Evolutionary conservation across 1,140 invertebrate species (phyloP), one percentile per base, ranked within the genome.

Genomic region (Homarus americanus): DNA sequence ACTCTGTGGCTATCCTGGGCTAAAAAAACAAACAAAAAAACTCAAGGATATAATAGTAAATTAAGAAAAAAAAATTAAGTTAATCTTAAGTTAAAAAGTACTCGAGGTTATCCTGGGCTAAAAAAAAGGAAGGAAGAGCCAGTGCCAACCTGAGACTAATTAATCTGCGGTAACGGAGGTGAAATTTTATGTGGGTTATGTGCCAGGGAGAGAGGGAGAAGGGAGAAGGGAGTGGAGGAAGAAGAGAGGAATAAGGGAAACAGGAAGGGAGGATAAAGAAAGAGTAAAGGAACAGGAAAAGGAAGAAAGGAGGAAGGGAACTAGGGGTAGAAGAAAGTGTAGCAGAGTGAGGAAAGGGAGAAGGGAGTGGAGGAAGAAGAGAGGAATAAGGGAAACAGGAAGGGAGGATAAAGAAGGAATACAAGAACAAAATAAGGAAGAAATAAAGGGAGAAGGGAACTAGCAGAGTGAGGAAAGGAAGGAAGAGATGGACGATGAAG

Each of bases 121-220:
- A 34, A 10, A 53, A n/a, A 80, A 41, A 41, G 78, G 44, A 80
- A 41, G 78, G 78, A 38, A n/a, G 32, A 53, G 28, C 78, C 41
- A 80, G 78, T 53, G 44, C 44, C 78, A 80, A 80, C 41, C 28
- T 53, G 78, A 34, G 78, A 53, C 41, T 80, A 80, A 78, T 78
- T 78, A 78, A 80, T 80, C 78, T 49, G 78, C 9, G 41, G 41
- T n/a, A 80, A 80, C 78, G 15, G 78, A 80, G 53, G 24, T 40
- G 41, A 80, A 80, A 80, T 80, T 80, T 80, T 80, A 49, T 34
- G 28, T 32, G 44, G 78, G 78, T 53, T 58, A 20, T 20, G 53
- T 58, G 12, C 20, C 53, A 32, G n/a, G 20, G 0, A 32, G 78
- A 32, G 78, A 24, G 32, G n/a, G 78, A 53, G 66, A 44, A 24